Conservation (phyloP, 2,113 vertebrate species). For the Thunnus maccoyii region DNA sequence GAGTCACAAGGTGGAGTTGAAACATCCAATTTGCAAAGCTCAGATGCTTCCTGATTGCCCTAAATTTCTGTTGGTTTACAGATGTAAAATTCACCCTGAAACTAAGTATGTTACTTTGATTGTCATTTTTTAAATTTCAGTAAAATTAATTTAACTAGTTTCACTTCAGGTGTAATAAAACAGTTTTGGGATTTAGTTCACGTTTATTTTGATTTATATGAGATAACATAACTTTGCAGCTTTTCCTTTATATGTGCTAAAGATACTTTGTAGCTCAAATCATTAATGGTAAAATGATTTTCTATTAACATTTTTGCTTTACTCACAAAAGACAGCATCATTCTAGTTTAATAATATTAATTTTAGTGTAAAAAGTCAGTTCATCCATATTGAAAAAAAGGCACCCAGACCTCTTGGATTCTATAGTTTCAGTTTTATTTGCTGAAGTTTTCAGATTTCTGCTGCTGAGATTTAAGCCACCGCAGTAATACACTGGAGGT, state of each 20-base stretch:
- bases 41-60: neutral
- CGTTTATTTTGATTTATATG: neutral
- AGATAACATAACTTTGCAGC: neutral
- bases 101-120: too few relatives aligned
- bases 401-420: too few relatives aligned
- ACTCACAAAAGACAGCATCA: too few relatives aligned
- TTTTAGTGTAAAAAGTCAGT: too few relatives aligned
- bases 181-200: neutral
- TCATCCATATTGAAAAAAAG: too few relatives aligned
- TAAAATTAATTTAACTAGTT: neutral
- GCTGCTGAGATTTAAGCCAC: slow-evolving; percentile 24
- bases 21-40: neutral
- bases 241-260: neutral
- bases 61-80: neutral
- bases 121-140: too few relatives aligned
- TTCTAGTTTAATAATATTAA: too few relatives aligned
- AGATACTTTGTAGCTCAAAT: neutral
- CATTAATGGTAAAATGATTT: too few relatives aligned
- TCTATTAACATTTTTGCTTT: too few relatives aligned
- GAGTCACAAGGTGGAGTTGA: neutral
- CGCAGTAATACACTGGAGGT: slow-evolving; percentile 3
- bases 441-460: slow-evolving; percentile 12
- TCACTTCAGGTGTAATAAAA: neutral
- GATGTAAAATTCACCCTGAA: neutral
- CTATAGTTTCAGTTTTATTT: slow-evolving; percentile 14